Evolutionary conservation across 2,888 invertebrate species (phyloP).

Genomic region (Philereme vetulata): DNA sequence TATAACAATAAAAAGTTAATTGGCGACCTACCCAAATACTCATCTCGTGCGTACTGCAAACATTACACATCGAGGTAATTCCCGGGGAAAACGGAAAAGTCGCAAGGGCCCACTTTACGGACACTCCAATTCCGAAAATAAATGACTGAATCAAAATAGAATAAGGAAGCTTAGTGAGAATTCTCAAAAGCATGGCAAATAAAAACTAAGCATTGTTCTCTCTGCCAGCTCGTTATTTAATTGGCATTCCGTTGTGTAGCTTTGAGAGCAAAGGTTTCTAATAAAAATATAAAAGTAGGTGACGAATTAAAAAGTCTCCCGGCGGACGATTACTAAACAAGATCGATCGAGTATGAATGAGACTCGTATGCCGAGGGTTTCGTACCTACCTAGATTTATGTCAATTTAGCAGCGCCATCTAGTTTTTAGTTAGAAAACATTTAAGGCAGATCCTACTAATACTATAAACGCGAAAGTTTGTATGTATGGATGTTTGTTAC

Average conservation of each 20-base stretch:
- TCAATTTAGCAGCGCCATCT: no score
- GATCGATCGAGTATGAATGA: no score
- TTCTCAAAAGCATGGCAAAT: constrained; percentile 31
- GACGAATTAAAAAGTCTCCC: constrained; percentile 6
- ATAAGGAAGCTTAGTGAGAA: constrained; percentile 23
- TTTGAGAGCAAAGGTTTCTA: constrained; percentile 8
- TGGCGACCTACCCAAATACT: constrained; percentile 59
- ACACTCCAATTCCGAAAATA: constrained; percentile 60
- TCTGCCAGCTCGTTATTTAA: constrained; percentile 16
- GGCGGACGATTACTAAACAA: neutral
- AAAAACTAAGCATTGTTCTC: constrained; percentile 24
- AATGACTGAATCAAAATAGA: constrained; percentile 63
- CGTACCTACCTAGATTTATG: no score
- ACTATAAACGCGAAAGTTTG: no score
- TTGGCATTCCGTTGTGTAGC: constrained; percentile 14
- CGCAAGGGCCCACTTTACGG: constrained; percentile 53
- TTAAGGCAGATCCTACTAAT: no score
- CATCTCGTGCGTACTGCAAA: constrained; percentile 61
- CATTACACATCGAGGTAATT: constrained; percentile 55
- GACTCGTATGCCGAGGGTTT: no score
- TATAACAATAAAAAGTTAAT: constrained; percentile 60
- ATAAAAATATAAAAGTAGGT: constrained; percentile 10
- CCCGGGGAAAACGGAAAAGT: constrained; percentile 52
- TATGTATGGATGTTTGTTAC: no score
- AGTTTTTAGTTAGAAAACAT: no score